phyloP scores from a whole-genome alignment of 1,140 invertebrate genomes.

The Sesamia nonagrioides region DNA sequence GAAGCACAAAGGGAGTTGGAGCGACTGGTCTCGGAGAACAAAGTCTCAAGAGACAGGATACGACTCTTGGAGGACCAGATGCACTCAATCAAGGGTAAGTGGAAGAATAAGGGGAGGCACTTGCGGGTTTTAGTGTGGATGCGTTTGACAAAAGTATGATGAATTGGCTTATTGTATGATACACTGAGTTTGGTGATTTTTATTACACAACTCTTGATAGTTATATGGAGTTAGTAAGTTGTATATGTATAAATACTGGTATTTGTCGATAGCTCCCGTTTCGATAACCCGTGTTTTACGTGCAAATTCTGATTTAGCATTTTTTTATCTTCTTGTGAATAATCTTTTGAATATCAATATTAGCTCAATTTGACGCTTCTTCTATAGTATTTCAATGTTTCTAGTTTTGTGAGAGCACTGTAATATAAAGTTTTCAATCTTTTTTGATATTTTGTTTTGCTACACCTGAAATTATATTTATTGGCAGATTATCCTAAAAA shows the following conservation, averaged over 20 bases:
- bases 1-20: slow-evolving; percentile 95
- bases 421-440: neutral
- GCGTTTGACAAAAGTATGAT: neutral
- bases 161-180: slow-evolving; percentile 24
- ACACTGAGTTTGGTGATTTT: slow-evolving; percentile 19
- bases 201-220: neutral
- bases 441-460: neutral
- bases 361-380: neutral
- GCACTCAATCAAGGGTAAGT: slow-evolving; percentile 92
- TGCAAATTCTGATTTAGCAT: neutral
- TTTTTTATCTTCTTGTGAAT: neutral
- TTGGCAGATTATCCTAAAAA: neutral
- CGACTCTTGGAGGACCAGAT: slow-evolving; percentile 93
- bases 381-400: neutral
- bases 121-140: slow-evolving; percentile 17
- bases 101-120: neutral
- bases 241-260: neutral
- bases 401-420: neutral
- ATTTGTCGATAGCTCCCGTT: neutral
- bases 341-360: neutral
- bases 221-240: neutral
- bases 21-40: slow-evolving; percentile 94
- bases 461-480: neutral
- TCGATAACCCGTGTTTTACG: neutral
- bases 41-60: slow-evolving; percentile 93